Evolutionary conservation across 2,113 vertebrate genomes (phyloP).

Genomic region (Garra rufa): DNA sequence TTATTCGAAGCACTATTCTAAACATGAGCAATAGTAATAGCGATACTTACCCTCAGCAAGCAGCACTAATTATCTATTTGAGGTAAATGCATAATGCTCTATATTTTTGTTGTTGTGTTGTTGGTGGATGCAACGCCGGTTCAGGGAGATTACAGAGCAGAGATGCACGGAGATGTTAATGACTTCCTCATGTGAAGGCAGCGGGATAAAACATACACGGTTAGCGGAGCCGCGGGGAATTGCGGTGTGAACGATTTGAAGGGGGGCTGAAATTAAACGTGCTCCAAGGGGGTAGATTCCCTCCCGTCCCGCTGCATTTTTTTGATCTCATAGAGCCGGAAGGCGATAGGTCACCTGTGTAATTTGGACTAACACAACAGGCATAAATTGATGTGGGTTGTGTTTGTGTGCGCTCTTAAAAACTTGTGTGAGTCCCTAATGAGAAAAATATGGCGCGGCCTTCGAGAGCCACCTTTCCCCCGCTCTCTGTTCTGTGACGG

Average conservation of each 20-base stretch:
- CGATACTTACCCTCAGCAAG: not conserved
- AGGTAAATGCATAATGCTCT: not conserved
- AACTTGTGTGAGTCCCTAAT: conserved; percentile 52
- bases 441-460: conserved; percentile 55
- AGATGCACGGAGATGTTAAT: conserved; percentile 56
- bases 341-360: conserved; percentile 60
- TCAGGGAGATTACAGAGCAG: conserved; percentile 41
- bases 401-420: conserved; percentile 26
- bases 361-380: conserved; percentile 59
- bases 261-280: conserved; percentile 56
- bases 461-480: conserved; percentile 32
- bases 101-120: conserved; percentile 36
- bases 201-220: conserved; percentile 56
- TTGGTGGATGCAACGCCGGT: conserved; percentile 16
- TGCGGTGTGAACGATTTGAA: conserved; percentile 41
- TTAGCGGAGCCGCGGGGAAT: conserved; percentile 45
- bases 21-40: not conserved
- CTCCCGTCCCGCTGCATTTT: conserved; percentile 29
- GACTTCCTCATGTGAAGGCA: conserved; percentile 61
- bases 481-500: conserved; percentile 7
- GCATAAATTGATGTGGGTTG: conserved; percentile 55
- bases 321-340: conserved; percentile 57
- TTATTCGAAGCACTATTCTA: not conserved
- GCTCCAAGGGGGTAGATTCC: conserved; percentile 57
- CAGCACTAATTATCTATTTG: not conserved